Base-by-base conservation (phyloP, 2,888 invertebrate genomes). In the Caenorhabditis virilis region DNA sequence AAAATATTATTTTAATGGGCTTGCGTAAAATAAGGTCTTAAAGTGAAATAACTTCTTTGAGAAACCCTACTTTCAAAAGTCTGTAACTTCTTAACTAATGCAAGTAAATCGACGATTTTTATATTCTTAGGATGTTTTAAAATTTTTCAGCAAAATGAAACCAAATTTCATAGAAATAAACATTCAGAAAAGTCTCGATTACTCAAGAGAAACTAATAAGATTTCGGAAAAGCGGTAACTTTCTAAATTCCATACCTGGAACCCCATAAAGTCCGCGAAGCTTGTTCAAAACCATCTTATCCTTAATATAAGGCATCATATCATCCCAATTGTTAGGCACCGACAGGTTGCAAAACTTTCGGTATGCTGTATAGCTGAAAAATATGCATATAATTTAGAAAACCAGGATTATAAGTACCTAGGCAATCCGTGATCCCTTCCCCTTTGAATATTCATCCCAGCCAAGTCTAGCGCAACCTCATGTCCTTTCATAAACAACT, bases 371-470 rank as follows among this genome's bases (percentile, higher is more conserved):
- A 81, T 97, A 98, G 11, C 78, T 79, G 55, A 50, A 72, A n/a
- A 60, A 33, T 39, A 5, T 41, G 30, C 30, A 6, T 9, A 30
- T 13, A 30, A 13, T 30, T 30, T 30, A 45, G 27, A 4, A 18
- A 30, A 39, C 30, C 23, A 20, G 46, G 39, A 41, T 52, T 51
- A 33, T 26, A 16, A 35, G 45, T 16, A 75, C 75, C 79, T 77
- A 0, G 94, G 86, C 57, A 98, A 88, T 1, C 90, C 97, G 83
- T 97, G 97, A 84, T 97, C 97, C 52, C 97, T 87, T 0, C 91
- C 90, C 76, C 97, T 86, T 83, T 98, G 97, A 63, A 97, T 91
- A 80, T 97, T 97, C 84, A 97, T 91, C 0, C 95, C 92, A 1
- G 95, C 95, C 73, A 98, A 87, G 85, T 98, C 97, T 30, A 95